Evolutionary conservation across 2,888 invertebrate genomes (phyloP), one percentile per base, ranked within the genome.

Genomic region (Acanthosepion esculentum): DNA sequence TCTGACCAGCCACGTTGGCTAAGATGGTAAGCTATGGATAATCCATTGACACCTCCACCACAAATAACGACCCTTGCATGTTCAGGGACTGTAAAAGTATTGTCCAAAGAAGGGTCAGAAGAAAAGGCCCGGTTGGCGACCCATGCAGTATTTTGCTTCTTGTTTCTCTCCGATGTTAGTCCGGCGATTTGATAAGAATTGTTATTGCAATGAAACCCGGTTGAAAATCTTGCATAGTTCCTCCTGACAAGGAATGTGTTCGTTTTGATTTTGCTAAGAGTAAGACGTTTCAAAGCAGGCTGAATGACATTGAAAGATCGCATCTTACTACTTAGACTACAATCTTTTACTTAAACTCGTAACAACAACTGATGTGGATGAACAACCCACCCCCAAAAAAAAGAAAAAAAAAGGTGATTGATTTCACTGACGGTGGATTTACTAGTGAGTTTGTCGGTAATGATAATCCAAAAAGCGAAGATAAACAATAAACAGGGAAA

Each of bases 1-100:
- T 98, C 98, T 53, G 98, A 98, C 98, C 98, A 98, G 94, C 99
- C 99, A 95, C 98, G 97, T 96, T 98, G 97, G 0, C 98, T 98
- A 93, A 99, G 98, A 97, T 99, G 99, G 97, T 99, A 99, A 26
- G 99, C 99, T 20, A 99, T 98, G 5, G 99, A 98, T 23, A 98
- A 98, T 10, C 99, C 99, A 98, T 99, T 98, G 92, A 99, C 98
- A 50, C 99, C 99, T 33, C 99, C 99, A 7, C 99, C 99, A 97
- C 99, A 99, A 96, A 99, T 98, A 92, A 99, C 98, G 92, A 99
- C 99, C 96, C 98, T 98, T 0, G 98, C 98, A 96, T 98, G 98
- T 92, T 97, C 97, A 12, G 98, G 98, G 26, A 97, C 91, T 1
- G 94, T 59, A 0, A 94, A 78, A 53, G 94, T n/a, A 94, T 93